phyloP scores from a whole-genome alignment of 2,113 vertebrate genomes.

The Tragelaphus strepsiceros region DNA sequence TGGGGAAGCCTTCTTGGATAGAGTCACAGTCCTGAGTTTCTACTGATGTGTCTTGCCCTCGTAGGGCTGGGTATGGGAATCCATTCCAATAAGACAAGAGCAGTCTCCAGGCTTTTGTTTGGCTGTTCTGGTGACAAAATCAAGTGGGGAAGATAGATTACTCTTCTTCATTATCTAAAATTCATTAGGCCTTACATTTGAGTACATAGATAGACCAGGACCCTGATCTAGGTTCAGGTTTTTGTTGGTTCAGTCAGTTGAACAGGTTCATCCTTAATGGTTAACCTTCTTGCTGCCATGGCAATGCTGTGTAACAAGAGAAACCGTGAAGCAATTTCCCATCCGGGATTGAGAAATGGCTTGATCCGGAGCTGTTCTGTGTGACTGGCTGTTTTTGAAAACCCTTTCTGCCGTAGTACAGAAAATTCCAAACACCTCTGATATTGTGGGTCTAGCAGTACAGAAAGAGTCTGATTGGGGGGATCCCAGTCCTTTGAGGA shows the following conservation, averaged over 20 bases:
- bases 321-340: constrained; percentile 70
- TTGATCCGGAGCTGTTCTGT: constrained; percentile 61
- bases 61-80: constrained; percentile 61
- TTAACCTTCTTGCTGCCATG: constrained; percentile 45
- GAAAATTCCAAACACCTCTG: constrained; percentile 59
- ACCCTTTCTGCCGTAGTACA: constrained; percentile 31
- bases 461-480: constrained; percentile 34
- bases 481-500: constrained; percentile 46
- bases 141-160: constrained; percentile 51
- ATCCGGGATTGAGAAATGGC: constrained; percentile 55
- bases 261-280: constrained; percentile 66
- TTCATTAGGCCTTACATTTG: constrained; percentile 40
- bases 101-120: constrained; percentile 66
- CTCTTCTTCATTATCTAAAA: constrained; percentile 39
- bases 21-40: constrained; percentile 29
- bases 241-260: constrained; percentile 69
- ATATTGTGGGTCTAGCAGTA: constrained; percentile 52
- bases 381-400: constrained; percentile 71
- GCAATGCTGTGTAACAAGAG: constrained; percentile 40
- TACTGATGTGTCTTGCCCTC: constrained; percentile 42
- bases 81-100: constrained; percentile 54
- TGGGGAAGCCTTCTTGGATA: constrained; percentile 52
- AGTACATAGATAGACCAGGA: constrained; percentile 52
- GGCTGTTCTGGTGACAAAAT: constrained; percentile 59
- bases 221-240: constrained; percentile 53